Percentiles rank a stretch among this genome's conserved stretches.
Evolutionary conservation across 2,797 vertebrate species (phyloP).

Genomic region (Coilia nasus): DNA sequence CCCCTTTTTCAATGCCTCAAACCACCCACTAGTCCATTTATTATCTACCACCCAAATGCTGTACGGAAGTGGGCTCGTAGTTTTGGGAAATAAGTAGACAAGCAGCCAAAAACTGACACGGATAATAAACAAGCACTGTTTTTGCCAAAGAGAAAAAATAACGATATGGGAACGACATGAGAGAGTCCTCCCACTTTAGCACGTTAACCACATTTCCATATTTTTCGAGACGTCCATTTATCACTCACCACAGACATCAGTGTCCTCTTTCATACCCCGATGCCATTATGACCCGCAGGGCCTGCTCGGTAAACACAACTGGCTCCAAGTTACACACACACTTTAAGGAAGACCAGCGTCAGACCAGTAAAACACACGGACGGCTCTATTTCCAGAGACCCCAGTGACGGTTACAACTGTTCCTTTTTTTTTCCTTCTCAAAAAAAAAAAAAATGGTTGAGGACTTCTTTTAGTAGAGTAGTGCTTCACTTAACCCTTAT

Average conservation of each 20-base stretch:
- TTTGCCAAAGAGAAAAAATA: neutral
- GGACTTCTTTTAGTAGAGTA: neutral
- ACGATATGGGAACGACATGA: neutral
- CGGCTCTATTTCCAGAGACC: neutral
- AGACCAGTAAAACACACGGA: neutral
- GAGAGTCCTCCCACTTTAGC: neutral
- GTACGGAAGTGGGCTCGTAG: neutral
- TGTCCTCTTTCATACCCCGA: neutral
- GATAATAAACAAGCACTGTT: neutral
- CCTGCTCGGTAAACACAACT: neutral
- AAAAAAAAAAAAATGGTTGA: too few relatives aligned
- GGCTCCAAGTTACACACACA: conserved; percentile 1
- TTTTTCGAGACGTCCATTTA: conserved; percentile 13
- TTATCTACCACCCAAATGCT: neutral
- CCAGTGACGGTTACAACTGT: neutral
- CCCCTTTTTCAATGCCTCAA: neutral
- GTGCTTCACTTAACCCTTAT: neutral
- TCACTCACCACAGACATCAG: neutral
- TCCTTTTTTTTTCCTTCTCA: neutral
- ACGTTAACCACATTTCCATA: neutral
- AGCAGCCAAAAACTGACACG: neutral
- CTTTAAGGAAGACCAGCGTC: conserved; percentile 6
- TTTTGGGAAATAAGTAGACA: neutral
- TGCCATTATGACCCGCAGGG: conserved; percentile 3
- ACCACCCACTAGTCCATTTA: neutral